phyloP scores from a whole-genome alignment of 2,113 vertebrate species.

The Varanus komodoensis region DNA sequence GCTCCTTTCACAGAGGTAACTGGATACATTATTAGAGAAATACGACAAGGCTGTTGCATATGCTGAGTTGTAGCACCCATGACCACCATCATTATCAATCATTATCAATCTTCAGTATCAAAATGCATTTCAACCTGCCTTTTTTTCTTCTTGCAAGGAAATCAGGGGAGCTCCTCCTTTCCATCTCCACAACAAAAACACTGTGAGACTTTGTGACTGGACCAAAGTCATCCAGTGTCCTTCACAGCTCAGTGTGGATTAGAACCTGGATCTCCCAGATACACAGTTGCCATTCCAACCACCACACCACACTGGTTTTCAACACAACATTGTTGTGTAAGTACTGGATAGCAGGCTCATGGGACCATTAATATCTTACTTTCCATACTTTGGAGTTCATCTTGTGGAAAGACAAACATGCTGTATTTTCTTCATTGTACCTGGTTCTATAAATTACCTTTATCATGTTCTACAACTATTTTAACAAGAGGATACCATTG shows the following conservation, averaged over 20 bases:
- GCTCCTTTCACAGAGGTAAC: background rate
- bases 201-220: no score
- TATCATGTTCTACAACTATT: background rate
- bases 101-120: no score
- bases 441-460: background rate
- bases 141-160: no score
- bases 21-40: background rate
- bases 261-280: no score
- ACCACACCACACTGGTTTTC: no score
- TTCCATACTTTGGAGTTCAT: background rate
- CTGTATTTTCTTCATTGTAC: background rate
- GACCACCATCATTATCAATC: no score
- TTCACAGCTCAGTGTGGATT: no score
- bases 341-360: background rate
- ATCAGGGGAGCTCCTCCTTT: no score
- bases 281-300: no score
- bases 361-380: background rate
- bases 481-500: background rate
- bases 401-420: background rate
- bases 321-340: background rate
- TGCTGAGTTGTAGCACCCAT: background rate
- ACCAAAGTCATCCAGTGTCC: no score
- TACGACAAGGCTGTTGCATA: background rate
- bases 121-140: no score
- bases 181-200: no score